Conservation (phyloP, 1,140 invertebrate genomes). For the Coptotermes formosanus region DNA sequence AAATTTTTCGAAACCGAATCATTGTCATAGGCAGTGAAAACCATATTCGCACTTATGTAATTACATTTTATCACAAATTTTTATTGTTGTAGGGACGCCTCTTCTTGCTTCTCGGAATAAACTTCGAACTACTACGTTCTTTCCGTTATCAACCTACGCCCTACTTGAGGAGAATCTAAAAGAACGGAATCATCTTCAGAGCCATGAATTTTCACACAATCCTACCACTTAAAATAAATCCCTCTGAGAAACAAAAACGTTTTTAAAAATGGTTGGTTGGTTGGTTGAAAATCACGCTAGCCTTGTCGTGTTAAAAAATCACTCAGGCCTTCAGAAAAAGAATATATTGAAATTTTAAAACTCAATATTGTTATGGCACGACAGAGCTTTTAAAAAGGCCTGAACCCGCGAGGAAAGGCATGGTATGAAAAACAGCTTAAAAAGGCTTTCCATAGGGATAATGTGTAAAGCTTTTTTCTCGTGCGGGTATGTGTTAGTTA, state of each 20-base stretch:
- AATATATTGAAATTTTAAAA: neutral
- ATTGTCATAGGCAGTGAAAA: too few relatives aligned
- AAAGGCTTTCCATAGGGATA: neutral
- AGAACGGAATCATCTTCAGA: neutral
- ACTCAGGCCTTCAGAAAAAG: slow-evolving; percentile 3
- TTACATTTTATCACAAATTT: too few relatives aligned
- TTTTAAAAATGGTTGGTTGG: neutral
- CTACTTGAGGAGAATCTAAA: neutral
- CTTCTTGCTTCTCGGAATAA: neutral
- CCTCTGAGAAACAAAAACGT: neutral
- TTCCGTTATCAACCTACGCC: too few relatives aligned
- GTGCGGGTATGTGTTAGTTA: neutral
- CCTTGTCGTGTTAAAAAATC: neutral
- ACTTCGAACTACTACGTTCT: neutral
- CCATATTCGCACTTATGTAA: too few relatives aligned
- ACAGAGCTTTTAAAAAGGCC: slow-evolving; percentile 4
- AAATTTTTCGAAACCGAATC: neutral
- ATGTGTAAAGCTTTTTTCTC: slow-evolving; percentile 13
- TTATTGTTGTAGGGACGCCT: neutral
- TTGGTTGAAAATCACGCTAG: neutral
- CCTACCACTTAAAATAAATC: neutral
- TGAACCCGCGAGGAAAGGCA: neutral
- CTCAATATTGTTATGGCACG: neutral
- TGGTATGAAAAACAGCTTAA: neutral
- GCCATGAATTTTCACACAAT: neutral